Evolutionary conservation across 2,113 vertebrate species (phyloP).

Genomic region (Carassius gibelio): DNA sequence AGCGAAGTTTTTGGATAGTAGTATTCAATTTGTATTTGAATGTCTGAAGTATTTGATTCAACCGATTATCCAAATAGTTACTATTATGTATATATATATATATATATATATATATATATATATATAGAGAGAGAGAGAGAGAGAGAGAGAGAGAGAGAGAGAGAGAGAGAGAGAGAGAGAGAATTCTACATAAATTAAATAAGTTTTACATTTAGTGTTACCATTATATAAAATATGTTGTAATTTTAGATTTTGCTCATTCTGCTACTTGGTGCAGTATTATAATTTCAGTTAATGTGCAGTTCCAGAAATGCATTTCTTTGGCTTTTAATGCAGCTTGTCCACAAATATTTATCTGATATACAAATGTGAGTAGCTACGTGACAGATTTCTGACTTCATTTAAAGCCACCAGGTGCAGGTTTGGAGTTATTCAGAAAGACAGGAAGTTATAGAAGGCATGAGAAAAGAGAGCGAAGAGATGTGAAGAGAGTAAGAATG

Average conservation of each 20-base stretch:
- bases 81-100: too few relatives aligned
- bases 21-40: too few relatives aligned
- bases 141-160: too few relatives aligned
- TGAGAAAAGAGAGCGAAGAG: background rate
- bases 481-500: background rate
- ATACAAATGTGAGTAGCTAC: background rate
- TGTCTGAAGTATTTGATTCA: too few relatives aligned
- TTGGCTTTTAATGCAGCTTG: background rate
- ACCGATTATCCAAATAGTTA: too few relatives aligned
- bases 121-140: too few relatives aligned
- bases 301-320: background rate
- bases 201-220: background rate
- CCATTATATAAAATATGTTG: background rate
- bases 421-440: constrained; percentile 16
- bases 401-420: background rate
- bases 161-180: too few relatives aligned
- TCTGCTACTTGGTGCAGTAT: background rate
- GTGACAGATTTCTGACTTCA: background rate
- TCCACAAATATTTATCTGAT: background rate
- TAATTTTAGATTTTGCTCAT: background rate
- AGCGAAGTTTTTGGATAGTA: too few relatives aligned
- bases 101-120: too few relatives aligned
- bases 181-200: background rate
- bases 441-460: background rate
- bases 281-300: background rate